Conservation (phyloP, 2,797 vertebrate species). For the Ispidina lecontei region DNA sequence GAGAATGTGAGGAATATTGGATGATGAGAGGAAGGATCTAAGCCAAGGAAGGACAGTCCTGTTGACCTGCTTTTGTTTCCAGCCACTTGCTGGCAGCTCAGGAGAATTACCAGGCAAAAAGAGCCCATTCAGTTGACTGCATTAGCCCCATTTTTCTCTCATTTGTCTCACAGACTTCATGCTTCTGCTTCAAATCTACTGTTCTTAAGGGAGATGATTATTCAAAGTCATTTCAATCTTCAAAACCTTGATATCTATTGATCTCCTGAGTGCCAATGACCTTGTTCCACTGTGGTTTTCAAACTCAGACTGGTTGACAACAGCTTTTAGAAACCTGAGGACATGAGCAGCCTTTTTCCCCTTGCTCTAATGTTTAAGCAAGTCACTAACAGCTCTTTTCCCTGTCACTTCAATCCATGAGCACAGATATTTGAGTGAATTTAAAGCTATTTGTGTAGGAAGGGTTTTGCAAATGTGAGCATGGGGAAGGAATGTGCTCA, state of each 20-base stretch:
- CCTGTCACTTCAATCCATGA: background rate
- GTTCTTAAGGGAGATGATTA: background rate
- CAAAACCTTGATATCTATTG: background rate
- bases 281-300: background rate
- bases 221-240: background rate
- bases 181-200: background rate
- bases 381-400: background rate
- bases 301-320: background rate
- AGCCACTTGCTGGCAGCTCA: background rate
- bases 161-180: background rate
- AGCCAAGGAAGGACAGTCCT: background rate
- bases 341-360: background rate
- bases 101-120: background rate
- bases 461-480: background rate
- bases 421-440: background rate
- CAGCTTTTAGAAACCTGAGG: background rate
- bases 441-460: background rate
- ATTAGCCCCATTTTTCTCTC: background rate
- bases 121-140: background rate
- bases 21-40: background rate
- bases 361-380: background rate
- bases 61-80: background rate
- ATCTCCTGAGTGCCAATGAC: background rate
- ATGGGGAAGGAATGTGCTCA: background rate
- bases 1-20: background rate